Conservation (phyloP, 1,140 invertebrate genomes). For the Drosophila seguyi region DNA sequence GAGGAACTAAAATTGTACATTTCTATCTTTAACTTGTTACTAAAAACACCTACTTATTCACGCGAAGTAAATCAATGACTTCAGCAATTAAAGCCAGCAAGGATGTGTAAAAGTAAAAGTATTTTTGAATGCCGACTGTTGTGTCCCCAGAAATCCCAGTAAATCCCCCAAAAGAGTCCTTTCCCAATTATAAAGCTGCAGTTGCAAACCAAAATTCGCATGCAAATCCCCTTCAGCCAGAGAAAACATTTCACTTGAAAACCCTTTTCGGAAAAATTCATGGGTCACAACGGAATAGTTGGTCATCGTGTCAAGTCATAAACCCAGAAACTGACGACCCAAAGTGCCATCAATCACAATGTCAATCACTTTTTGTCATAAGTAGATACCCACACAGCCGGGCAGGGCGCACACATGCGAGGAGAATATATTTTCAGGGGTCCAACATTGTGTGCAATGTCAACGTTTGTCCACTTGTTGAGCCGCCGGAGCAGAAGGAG, state of each 20-base stretch:
- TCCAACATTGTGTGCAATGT: constrained; percentile 73
- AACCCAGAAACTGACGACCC: constrained; percentile 53
- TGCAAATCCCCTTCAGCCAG: constrained; percentile 11
- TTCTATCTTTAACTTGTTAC: too few species aligned
- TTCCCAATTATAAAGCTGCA: constrained; percentile 2
- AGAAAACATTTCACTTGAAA: constrained; percentile 29
- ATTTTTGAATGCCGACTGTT: background rate
- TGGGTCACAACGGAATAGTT: constrained; percentile 38
- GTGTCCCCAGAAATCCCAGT: background rate
- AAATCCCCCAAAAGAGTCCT: background rate
- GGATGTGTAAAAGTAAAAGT: background rate
- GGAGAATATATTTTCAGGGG: constrained; percentile 43
- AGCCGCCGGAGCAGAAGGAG: constrained; percentile 43
- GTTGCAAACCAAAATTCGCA: constrained; percentile 19
- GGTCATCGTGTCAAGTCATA: constrained; percentile 69
- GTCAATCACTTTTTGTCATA: constrained; percentile 78
- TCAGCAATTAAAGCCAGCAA: background rate
- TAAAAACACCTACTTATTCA: background rate
- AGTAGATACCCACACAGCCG: constrained; percentile 61
- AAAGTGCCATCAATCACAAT: constrained; percentile 79
- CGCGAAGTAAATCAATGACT: background rate
- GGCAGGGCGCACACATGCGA: constrained; percentile 11
- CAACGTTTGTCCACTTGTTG: constrained; percentile 80
- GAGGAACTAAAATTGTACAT: too few species aligned
- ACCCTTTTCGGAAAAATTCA: constrained; percentile 30